phyloP scores from a whole-genome alignment of 2,113 vertebrate species.

The Empidonax alnorum region DNA sequence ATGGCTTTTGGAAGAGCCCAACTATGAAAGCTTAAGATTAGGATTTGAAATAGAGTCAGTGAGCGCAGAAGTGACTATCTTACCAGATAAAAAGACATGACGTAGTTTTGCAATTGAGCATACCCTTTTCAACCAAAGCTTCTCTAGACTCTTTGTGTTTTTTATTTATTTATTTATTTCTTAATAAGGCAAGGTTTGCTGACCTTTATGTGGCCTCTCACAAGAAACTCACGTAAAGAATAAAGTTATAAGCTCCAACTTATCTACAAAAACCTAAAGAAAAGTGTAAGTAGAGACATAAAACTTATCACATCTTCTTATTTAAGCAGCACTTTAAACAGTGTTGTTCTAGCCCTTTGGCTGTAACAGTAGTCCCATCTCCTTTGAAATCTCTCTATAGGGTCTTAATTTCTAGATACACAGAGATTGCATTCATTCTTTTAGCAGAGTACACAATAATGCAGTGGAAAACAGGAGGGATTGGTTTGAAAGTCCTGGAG shows the following conservation, averaged over 20 bases:
- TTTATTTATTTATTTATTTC: background rate
- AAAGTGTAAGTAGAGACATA: background rate
- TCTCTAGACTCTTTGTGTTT: background rate
- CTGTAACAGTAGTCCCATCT: background rate
- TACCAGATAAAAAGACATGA: background rate
- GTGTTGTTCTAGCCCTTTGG: background rate
- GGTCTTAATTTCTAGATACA: slow-evolving; percentile 4
- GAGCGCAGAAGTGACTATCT: background rate
- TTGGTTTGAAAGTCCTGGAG: slow-evolving; percentile 22
- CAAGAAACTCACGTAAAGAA: background rate
- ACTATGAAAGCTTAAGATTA: background rate
- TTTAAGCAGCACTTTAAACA: background rate
- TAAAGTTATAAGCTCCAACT: background rate
- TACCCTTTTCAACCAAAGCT: background rate
- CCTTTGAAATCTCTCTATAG: background rate
- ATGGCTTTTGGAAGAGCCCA: background rate
- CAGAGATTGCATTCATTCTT: slow-evolving; percentile 15
- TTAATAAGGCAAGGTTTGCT: slow-evolving; percentile 8
- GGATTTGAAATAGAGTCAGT: background rate
- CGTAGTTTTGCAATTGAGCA: background rate
- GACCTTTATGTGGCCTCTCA: background rate
- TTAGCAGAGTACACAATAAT: background rate
- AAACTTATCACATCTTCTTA: background rate
- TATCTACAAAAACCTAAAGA: background rate
- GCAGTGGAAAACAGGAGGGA: background rate